Evolutionary conservation across 2,113 vertebrate genomes (phyloP).

Genomic region (Lichenostomus cassidix): DNA sequence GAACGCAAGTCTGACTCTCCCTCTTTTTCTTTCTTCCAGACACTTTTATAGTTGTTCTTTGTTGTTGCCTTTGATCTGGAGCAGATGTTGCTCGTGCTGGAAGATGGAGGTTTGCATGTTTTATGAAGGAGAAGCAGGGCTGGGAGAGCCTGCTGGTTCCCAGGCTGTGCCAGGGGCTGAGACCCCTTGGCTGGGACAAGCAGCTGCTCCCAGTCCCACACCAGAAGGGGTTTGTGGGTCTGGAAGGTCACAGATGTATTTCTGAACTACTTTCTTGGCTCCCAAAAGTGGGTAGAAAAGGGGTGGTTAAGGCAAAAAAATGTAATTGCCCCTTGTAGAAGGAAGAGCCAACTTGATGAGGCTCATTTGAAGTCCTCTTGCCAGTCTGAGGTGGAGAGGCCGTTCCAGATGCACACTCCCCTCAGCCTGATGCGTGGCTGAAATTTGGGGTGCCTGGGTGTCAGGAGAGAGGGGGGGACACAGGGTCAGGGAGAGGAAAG

Average conservation of each 20-base stretch:
- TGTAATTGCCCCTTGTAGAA: background rate
- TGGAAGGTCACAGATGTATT: background rate
- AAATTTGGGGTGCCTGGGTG: background rate
- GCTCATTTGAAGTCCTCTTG: background rate
- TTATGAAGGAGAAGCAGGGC: background rate
- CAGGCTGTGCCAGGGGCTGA: background rate
- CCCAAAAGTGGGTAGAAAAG: background rate
- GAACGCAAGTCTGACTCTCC: background rate
- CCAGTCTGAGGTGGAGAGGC: background rate
- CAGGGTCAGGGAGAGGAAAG: rapidly evolving
- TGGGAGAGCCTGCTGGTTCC: background rate
- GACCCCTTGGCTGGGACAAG: background rate
- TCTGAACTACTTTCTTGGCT: background rate
- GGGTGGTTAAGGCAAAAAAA: background rate
- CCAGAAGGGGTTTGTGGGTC: background rate
- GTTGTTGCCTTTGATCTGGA: slow-evolving; percentile 49
- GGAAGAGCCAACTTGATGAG: background rate
- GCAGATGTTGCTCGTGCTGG: slow-evolving; percentile 23
- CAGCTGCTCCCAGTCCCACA: background rate
- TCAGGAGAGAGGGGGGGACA: background rate
- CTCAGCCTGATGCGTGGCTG: rapidly evolving
- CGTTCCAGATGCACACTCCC: rapidly evolving
- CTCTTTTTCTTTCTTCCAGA: background rate
- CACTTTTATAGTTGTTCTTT: slow-evolving; percentile 32
- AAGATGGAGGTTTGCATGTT: slow-evolving; percentile 30